These are phyloP conservation scores for Lytechinus variegatus DNA, from an alignment of 35 echinoderm and acorn worm genomes.

Conservation along the genomic window DNA sequence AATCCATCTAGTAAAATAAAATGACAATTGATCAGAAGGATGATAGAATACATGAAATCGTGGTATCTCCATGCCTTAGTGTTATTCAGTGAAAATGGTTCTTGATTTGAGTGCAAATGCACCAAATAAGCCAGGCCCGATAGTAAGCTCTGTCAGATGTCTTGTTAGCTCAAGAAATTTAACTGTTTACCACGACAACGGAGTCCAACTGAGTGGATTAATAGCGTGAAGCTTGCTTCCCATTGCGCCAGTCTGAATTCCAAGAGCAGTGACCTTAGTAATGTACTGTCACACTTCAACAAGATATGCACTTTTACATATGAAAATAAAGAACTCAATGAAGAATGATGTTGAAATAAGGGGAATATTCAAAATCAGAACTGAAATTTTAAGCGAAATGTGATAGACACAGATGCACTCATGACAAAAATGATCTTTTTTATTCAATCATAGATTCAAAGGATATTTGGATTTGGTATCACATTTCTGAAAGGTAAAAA, in stretches of 20 bases:
- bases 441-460: too few species aligned
- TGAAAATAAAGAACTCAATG: background rate
- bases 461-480: too few species aligned
- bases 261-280: background rate
- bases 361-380: background rate
- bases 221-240: background rate
- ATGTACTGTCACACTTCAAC: background rate
- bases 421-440: too few species aligned
- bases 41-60: background rate
- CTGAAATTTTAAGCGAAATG: too few species aligned
- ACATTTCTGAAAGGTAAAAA: too few species aligned
- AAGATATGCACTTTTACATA: background rate
- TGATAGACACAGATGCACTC: too few species aligned
- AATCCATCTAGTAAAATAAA: background rate
- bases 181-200: constrained; percentile 10
- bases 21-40: background rate
- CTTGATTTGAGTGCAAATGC: background rate
- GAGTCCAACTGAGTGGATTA: background rate
- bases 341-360: background rate
- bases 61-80: background rate
- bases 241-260: background rate
- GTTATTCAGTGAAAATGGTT: background rate
- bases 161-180: constrained; percentile 13
- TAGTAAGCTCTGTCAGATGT: background rate
- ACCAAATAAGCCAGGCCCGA: background rate